Base-by-base conservation (phyloP, 2,797 vertebrate genomes). In the Phrynocephalus vlangalii region DNA sequence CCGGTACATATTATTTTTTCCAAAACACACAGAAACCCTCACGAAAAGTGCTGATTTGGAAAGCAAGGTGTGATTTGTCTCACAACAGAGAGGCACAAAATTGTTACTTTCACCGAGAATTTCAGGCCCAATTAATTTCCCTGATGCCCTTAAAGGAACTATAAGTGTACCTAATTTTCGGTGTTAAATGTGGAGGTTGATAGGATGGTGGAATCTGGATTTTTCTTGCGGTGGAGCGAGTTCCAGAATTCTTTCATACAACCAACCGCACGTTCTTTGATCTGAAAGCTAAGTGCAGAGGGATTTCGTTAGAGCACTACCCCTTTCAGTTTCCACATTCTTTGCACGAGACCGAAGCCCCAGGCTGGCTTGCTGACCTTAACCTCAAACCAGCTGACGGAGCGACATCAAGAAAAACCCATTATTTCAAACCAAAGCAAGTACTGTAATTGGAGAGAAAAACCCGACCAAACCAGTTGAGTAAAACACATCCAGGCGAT, bases 401-500 rank as follows among this genome's bases (percentile, higher is more conserved):
- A 67, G 70, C 6, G 6, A 67, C 83, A 80, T 75, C 77, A 88
- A 84, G 77, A 66, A 84, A 63, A 73, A 73, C 2, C 77, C 30
- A 52, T 76, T 50, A 6, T 84, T 84, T 85, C 20, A 30, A 63
- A 81, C 83, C 83, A 80, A 85, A 82, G 79, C 48, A 76, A 76
- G 83, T 6, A 22, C 28, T 52, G n/a, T 84, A 83, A 88, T 79
- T 84, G 75, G 82, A 82, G 7, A 44, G 44, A 20, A 63, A 86
- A 68, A 70, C 72, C 71, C 15, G 30, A 68, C 78, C 11, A 11
- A 70, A 85, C 33, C 60, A 71, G 79, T 81, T 26, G 33, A 33
- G 73, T 52, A 56, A 94, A 89, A 93, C 92, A 94, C 91, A 95
- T 81, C 78, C 94, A 95, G 93, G 91, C 95, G 89, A 95, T 94